These are phyloP conservation scores for Ormyrus pomaceus DNA, from an alignment of 2,888 invertebrate species.

Conservation along the genomic window DNA sequence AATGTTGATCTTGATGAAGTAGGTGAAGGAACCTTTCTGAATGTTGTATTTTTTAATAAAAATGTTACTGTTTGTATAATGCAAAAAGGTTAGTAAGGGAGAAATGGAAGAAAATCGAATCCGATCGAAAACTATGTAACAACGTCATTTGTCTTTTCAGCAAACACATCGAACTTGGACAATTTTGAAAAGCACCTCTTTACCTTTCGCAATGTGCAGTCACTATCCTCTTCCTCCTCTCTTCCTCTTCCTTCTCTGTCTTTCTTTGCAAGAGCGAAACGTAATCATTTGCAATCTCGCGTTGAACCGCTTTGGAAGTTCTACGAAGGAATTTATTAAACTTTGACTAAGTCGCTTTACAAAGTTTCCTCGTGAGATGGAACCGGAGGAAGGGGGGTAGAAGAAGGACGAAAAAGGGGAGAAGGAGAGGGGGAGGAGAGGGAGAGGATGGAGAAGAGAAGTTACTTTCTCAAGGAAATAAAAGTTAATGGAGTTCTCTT, in stretches of 20 bases:
- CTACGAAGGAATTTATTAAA: conserved; percentile 74
- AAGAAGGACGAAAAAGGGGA: conserved; percentile 52
- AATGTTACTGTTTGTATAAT: background rate
- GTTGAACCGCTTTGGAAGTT: conserved; percentile 71
- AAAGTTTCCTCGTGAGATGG: conserved; percentile 68
- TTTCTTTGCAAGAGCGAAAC: conserved; percentile 62
- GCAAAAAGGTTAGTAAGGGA: conserved; percentile 6
- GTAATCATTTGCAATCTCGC: conserved; percentile 71
- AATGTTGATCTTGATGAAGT: conserved; percentile 5
- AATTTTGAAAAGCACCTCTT: conserved; percentile 59
- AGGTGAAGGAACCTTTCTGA: background rate
- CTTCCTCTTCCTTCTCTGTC: conserved; percentile 46
- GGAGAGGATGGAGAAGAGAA: conserved; percentile 60
- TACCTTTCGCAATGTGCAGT: conserved; percentile 46
- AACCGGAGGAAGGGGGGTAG: conserved; percentile 20
- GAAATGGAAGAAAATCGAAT: conserved; percentile 44
- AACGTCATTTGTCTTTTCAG: conserved; percentile 57
- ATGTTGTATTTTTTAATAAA: background rate
- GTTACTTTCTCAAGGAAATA: conserved; percentile 73
- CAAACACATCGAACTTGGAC: conserved; percentile 56
- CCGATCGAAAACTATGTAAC: conserved; percentile 53
- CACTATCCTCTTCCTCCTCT: conserved; percentile 36
- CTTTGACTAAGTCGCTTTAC: conserved; percentile 74
- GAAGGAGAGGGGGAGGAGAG: conserved; percentile 52
- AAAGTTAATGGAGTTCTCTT: conserved; percentile 74